Percentiles rank a stretch among this genome's conserved stretches.
Evolutionary conservation across 2,888 invertebrate species (phyloP).

Genomic region (Dugesia japonica): DNA sequence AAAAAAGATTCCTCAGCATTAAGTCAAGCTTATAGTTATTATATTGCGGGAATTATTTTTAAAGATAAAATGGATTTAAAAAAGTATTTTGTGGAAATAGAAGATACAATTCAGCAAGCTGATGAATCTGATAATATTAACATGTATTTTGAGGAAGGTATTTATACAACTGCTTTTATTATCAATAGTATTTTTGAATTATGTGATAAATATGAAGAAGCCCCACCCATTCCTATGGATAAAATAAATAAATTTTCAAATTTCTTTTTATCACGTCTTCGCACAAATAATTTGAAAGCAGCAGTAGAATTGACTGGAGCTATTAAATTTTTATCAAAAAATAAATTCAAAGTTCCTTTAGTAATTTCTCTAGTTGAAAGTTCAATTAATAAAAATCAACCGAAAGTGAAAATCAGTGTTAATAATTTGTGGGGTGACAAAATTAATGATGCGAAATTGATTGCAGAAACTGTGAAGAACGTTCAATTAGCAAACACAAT

Average conservation of each 20-base stretch:
- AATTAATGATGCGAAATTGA: not conserved
- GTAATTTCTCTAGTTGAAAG: not conserved
- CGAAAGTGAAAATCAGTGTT: slow-evolving; percentile 11
- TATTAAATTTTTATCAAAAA: not conserved
- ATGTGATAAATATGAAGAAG: slow-evolving; percentile 54
- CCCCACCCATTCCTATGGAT: slow-evolving; percentile 50
- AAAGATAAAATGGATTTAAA: slow-evolving; percentile 39
- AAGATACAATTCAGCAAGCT: slow-evolving; percentile 79
- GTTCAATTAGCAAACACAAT: not conserved
- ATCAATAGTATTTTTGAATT: slow-evolving; percentile 56
- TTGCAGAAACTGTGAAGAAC: slow-evolving; percentile 23
- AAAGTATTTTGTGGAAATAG: slow-evolving; percentile 58
- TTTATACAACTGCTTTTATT: slow-evolving; percentile 51
- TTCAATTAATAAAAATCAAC: not conserved
- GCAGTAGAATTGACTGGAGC: slow-evolving; percentile 55
- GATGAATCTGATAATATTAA: slow-evolving; percentile 73
- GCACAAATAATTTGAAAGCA: slow-evolving; percentile 70
- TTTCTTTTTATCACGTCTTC: slow-evolving; percentile 72
- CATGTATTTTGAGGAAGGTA: slow-evolving; percentile 59
- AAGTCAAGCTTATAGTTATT: slow-evolving; percentile 17
- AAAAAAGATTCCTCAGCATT: not conserved
- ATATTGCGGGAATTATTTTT: not conserved
- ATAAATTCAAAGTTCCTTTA: no score
- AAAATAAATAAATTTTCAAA: slow-evolving; percentile 74
- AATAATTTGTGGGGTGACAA: slow-evolving; percentile 24